These are phyloP conservation scores for Gobio gobio DNA, from an alignment of 2,113 vertebrate species.

Conservation along the genomic window DNA sequence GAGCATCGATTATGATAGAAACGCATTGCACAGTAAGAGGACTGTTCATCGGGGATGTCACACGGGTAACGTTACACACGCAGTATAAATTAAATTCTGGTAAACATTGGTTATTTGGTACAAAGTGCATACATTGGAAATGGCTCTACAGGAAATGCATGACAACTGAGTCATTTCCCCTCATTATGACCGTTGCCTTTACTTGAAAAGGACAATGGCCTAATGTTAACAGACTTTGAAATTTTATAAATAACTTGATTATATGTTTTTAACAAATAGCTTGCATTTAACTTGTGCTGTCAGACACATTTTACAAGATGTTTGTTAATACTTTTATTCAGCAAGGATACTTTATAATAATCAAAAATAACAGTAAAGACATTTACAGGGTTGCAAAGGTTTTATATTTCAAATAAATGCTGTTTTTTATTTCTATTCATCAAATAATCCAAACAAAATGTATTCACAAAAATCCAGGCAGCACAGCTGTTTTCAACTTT, in stretches of 20 bases:
- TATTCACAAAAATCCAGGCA: no score
- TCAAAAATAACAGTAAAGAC: background rate
- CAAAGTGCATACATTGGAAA: background rate
- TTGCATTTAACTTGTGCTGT: background rate
- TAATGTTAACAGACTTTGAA: background rate
- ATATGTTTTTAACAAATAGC: background rate
- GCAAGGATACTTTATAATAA: background rate
- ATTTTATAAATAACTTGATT: constrained; percentile 7
- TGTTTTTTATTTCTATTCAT: no score
- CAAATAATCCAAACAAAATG: no score
- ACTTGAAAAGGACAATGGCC: background rate
- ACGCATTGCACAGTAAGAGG: constrained; percentile 75
- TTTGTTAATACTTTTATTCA: background rate
- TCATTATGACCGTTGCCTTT: constrained; percentile 15
- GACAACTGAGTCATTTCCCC: background rate
- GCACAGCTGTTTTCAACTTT: background rate
- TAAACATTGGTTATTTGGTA: background rate
- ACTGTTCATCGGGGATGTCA: constrained; percentile 76
- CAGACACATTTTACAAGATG: background rate
- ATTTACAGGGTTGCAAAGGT: background rate
- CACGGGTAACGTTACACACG: constrained; percentile 66
- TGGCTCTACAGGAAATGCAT: background rate
- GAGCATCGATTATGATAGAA: constrained; percentile 78
- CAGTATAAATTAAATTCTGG: background rate
- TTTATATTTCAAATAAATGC: background rate